Evolutionary conservation across 35 echinoderm and acorn worm species (phyloP).

Genomic region (Amphiura filiformis): DNA sequence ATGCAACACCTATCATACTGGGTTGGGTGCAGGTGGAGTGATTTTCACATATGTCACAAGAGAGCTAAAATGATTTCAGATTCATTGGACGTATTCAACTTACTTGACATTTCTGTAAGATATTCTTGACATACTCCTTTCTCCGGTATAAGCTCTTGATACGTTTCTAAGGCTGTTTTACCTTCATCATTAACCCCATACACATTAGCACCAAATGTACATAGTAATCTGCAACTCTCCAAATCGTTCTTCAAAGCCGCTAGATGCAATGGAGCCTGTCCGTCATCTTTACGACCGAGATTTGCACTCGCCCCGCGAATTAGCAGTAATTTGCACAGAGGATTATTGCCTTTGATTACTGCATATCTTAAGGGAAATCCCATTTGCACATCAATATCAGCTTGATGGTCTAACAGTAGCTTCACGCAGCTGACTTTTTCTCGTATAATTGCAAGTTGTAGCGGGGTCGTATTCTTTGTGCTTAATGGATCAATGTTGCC

Average conservation of each 20-base stretch:
- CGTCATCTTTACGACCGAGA: conserved; percentile 59
- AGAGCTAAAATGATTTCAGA: no score
- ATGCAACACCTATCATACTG: no score
- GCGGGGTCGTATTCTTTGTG: conserved; percentile 54
- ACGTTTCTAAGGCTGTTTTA: conserved; percentile 40
- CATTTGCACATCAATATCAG: conserved; percentile 59
- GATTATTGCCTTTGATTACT: conserved; percentile 56
- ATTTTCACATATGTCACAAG: not conserved
- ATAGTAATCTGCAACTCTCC: conserved; percentile 46
- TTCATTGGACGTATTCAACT: no score
- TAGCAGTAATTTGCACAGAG: conserved; percentile 29
- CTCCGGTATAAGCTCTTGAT: conserved; percentile 3
- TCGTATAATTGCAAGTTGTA: conserved; percentile 73
- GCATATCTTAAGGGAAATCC: conserved; percentile 69
- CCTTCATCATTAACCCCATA: conserved; percentile 48
- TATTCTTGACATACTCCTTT: conserved; percentile 18
- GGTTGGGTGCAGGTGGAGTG: not conserved
- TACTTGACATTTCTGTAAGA: conserved; percentile 30
- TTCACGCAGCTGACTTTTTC: conserved; percentile 54
- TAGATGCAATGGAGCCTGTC: conserved; percentile 63
- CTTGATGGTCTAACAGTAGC: conserved; percentile 40
- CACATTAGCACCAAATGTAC: conserved; percentile 52
- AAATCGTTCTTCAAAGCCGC: conserved; percentile 57
- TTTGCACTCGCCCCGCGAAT: conserved; percentile 47
- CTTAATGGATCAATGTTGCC: conserved; percentile 50